Percentiles rank a stretch among this genome's conserved stretches.
Conservation (phyloP, 2,113 vertebrate species). For the Piprites chloris region DNA sequence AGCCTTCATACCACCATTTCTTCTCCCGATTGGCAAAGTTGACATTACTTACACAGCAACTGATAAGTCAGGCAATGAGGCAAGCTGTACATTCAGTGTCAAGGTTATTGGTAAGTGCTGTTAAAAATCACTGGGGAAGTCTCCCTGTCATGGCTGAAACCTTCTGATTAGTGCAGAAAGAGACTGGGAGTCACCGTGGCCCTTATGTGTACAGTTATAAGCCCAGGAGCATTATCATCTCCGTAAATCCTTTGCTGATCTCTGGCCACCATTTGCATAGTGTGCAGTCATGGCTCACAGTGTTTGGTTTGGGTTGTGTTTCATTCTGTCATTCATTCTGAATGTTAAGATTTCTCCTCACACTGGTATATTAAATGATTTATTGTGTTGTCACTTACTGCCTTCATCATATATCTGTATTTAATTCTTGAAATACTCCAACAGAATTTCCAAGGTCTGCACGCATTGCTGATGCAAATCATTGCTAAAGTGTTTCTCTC, state of each 20-base stretch:
- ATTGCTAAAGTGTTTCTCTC: background rate
- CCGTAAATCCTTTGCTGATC: background rate
- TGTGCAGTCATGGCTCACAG: background rate
- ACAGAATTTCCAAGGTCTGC: background rate
- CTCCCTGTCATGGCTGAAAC: background rate
- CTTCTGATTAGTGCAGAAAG: background rate
- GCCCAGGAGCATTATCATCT: background rate
- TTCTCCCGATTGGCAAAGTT: conserved; percentile 88
- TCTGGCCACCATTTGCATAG: background rate
- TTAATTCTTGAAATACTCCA: background rate
- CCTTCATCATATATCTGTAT: background rate
- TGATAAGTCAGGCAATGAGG: conserved; percentile 85
- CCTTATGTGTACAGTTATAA: background rate
- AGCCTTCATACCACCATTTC: conserved; percentile 86
- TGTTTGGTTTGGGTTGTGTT: background rate
- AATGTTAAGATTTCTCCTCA: background rate
- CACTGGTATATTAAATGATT: background rate
- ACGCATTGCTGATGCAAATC: background rate
- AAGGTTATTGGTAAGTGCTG: conserved; percentile 87
- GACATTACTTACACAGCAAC: conserved; percentile 84
- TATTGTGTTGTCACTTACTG: background rate
- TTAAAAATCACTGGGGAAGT: background rate
- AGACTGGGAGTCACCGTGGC: background rate
- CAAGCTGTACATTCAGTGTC: conserved; percentile 89
- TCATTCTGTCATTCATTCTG: background rate